Conservation (phyloP, 2,797 vertebrate genomes). For the Molothrus ater region DNA sequence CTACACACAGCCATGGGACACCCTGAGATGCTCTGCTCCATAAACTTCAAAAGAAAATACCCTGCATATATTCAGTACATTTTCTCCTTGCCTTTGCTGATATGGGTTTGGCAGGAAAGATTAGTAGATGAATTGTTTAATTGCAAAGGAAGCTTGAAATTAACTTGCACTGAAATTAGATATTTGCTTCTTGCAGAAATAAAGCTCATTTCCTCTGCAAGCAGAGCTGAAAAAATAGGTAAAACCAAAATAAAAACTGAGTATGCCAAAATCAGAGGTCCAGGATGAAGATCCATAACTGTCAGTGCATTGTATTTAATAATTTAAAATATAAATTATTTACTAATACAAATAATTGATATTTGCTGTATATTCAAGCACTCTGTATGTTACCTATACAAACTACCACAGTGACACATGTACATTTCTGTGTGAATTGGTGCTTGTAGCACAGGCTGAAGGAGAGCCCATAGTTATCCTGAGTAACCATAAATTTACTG, state of each 20-base stretch:
- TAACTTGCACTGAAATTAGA: not conserved
- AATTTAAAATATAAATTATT: not conserved
- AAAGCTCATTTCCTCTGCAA: not conserved
- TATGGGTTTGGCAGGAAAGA: not conserved
- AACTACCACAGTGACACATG: fast-evolving
- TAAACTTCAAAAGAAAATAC: not conserved
- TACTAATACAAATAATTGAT: not conserved
- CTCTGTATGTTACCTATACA: not conserved
- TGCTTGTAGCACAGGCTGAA: not conserved
- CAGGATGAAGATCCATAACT: not conserved
- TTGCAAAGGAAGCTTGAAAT: not conserved
- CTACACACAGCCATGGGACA: not conserved
- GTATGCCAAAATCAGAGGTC: not conserved
- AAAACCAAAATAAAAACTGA: not conserved
- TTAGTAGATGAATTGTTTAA: not conserved
- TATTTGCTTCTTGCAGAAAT: not conserved
- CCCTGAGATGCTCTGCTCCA: not conserved
- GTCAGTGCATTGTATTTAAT: not conserved
- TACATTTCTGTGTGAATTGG: not conserved
- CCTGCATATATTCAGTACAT: not conserved
- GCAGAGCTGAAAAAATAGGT: not conserved
- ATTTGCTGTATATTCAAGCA: not conserved
- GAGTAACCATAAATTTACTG: not conserved
- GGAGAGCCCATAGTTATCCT: not conserved
- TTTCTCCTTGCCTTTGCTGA: not conserved